These are phyloP conservation scores for Notiomystis cincta DNA, from an alignment of 2,113 vertebrate genomes.

Conservation along the genomic window DNA sequence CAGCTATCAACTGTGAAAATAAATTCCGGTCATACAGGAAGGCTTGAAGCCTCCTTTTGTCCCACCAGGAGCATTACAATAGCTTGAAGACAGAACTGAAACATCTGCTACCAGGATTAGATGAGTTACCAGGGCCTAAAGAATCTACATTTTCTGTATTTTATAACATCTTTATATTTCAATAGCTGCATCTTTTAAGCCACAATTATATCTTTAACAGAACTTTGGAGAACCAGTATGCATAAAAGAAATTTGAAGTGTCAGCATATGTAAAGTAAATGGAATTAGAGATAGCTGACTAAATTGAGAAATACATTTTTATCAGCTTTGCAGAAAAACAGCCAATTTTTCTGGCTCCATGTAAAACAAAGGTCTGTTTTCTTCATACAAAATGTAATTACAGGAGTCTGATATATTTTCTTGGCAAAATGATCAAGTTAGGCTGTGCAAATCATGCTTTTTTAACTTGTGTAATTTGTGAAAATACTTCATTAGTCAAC, in stretches of 20 bases:
- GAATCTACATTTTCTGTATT: neutral
- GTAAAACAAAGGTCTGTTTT: neutral
- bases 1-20: neutral
- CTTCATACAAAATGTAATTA: neutral
- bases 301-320: neutral
- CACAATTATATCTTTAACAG: neutral
- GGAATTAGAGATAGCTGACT: neutral
- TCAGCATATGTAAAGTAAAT: neutral
- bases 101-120: conserved; percentile 10
- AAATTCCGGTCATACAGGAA: neutral
- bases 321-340: neutral
- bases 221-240: accelerated
- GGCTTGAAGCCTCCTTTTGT: neutral
- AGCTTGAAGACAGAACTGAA: neutral
- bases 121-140: neutral
- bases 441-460: neutral
- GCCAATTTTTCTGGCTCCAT: neutral
- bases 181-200: neutral
- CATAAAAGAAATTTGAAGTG: neutral
- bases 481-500: neutral
- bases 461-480: neutral
- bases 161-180: neutral
- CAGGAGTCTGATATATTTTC: neutral
- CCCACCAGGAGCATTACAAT: neutral
- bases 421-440: neutral